Evolutionary conservation across 2,113 vertebrate species (phyloP).

Genomic region (Neopipo cinnamomea): DNA sequence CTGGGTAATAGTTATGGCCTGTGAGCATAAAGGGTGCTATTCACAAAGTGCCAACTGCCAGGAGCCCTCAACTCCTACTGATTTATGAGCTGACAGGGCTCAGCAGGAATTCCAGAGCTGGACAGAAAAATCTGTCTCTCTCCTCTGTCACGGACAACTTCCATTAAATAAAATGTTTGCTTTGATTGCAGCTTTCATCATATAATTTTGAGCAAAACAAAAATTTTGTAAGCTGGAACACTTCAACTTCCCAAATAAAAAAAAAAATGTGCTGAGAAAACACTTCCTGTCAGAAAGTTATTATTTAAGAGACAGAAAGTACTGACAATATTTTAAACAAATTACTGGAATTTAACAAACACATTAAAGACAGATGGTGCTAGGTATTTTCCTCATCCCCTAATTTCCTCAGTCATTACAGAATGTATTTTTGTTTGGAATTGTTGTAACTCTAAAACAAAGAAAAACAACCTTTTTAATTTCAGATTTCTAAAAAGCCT

Average conservation of each 20-base stretch:
- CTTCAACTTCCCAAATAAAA: neutral
- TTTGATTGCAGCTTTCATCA: neutral
- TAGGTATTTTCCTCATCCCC: neutral
- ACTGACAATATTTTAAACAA: neutral
- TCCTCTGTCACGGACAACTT: neutral
- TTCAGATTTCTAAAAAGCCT: neutral
- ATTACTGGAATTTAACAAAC: neutral
- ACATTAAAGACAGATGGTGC: neutral
- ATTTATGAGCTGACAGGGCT: neutral
- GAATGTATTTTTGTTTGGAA: neutral
- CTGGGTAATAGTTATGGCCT: neutral
- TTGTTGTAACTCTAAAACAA: neutral
- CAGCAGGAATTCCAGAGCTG: neutral
- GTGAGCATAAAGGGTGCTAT: conserved; percentile 16
- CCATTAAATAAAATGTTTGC: neutral
- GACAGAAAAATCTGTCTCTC: neutral
- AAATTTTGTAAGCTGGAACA: neutral
- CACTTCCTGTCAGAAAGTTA: neutral
- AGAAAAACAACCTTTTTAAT: neutral
- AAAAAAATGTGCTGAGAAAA: neutral
- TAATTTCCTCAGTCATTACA: neutral
- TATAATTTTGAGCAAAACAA: neutral
- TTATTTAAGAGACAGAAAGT: neutral
- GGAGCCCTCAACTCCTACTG: neutral
- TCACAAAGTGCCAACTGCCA: conserved; percentile 35